Percentiles rank a stretch among this genome's conserved stretches.
These are phyloP conservation scores for Aporophyla lueneburgensis DNA, from an alignment of 2,888 invertebrate species.

Conservation along the genomic window DNA sequence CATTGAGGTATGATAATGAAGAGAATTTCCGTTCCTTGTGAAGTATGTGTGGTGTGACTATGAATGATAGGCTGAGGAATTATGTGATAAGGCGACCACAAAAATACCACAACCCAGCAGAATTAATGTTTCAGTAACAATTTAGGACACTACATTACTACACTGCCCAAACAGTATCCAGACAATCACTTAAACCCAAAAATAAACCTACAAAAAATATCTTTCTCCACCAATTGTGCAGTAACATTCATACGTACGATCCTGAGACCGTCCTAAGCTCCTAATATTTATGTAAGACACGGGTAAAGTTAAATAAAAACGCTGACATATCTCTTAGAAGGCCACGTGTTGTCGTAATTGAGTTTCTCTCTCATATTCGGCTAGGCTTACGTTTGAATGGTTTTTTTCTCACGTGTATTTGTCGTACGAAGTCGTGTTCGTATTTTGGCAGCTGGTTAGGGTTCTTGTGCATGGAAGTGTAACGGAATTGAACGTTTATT, in stretches of 20 bases:
- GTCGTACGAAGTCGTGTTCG: constrained; percentile 1
- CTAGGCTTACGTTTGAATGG: constrained; percentile 31
- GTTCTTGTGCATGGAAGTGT: constrained; percentile 31
- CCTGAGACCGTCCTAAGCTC: constrained; percentile 42
- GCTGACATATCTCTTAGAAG: constrained; percentile 60
- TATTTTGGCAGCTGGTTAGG: constrained; percentile 16
- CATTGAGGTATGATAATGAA: too few relatives aligned
- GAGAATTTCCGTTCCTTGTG: too few relatives aligned
- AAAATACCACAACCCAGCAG: background rate
- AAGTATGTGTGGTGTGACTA: too few relatives aligned
- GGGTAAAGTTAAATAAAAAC: constrained; percentile 64
- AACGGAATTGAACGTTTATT: background rate
- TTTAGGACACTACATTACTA: background rate
- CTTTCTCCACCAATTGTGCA: constrained; percentile 43
- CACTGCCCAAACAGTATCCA: background rate
- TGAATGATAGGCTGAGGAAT: too few relatives aligned
- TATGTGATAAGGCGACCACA: too few relatives aligned
- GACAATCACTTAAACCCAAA: constrained; percentile 24
- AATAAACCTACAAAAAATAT: constrained; percentile 34
- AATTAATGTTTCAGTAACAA: background rate
- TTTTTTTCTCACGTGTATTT: constrained; percentile 54
- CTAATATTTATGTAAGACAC: constrained; percentile 60
- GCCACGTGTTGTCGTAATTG: constrained; percentile 61
- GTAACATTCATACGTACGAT: constrained; percentile 40
- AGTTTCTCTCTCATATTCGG: constrained; percentile 59